Conservation (phyloP, 35 echinoderm and acorn worm species). For the Eucidaris tribuloides region DNA sequence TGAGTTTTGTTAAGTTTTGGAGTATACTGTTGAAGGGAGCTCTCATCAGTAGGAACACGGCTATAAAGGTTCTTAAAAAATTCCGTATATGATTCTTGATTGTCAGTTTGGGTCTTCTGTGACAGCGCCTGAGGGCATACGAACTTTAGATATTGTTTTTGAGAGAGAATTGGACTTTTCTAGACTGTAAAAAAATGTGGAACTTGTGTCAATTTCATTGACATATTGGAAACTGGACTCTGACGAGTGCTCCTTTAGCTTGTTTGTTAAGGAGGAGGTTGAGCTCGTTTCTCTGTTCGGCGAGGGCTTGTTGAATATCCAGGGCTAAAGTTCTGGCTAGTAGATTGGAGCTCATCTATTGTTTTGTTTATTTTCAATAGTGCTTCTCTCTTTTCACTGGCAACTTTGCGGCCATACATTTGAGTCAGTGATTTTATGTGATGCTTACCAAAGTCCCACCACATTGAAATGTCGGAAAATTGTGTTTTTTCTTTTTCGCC, state of each 20-base stretch:
- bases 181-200: conserved; percentile 6
- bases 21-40: neutral
- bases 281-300: neutral
- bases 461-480: neutral
- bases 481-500: neutral
- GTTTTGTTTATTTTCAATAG: neutral
- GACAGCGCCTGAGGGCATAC: neutral
- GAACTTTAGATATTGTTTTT: neutral
- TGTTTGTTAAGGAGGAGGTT: neutral
- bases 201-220: neutral
- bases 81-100: neutral
- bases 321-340: neutral
- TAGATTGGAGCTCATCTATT: neutral
- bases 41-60: neutral
- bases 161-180: neutral
- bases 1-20: neutral
- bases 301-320: neutral
- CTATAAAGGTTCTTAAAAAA: neutral
- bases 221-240: neutral
- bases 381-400: neutral
- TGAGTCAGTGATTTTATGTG: conserved; percentile 37
- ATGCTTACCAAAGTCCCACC: conserved; percentile 41
- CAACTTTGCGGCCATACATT: neutral
- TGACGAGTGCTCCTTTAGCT: conserved; percentile 2
- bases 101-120: conserved; percentile 19